Evolutionary conservation across 2,888 invertebrate genomes (phyloP), one percentile per base, ranked within the genome.

Genomic region (Baccha elongata): DNA sequence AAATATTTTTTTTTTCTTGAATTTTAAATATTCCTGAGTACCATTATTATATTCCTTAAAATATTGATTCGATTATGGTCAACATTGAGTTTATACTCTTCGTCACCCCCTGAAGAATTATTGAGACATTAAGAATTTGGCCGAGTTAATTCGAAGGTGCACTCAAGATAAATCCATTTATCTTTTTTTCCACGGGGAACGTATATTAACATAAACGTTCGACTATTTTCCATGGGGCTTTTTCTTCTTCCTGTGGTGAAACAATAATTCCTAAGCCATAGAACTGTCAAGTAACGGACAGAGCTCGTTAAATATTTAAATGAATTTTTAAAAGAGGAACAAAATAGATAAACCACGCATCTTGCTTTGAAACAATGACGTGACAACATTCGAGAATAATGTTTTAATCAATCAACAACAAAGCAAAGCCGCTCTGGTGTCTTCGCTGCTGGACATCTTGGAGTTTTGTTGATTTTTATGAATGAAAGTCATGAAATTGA

Each of bases 251-350:
- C 62, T 62, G 42, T 62, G 48, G 64, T 23, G 40, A 80, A 62
- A 79, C 73, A 42, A 68, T 69, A 79, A 50, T 64, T 52, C 68
- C 68, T 52, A 60, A 58, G 58, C 23, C 52, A 52, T 32, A 13
- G 19, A 74, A 69, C 62, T 69, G 62, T 60, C 58, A 69, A 13
- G 58, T 75, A 81, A 75, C 80, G 80, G 80, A 67, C 44, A 75
- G 42, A 23, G 80, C 75, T 81, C 71, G 65, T 81, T 81, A 81
- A 53, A 71, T 81, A 81, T 81, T 81, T 58, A 81, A 81, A 81
- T 81, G 42, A 64, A 32, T 8, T 32, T 8, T 32, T 32, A 32
- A 79, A 58, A 71, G 53, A 58, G 17, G 53, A 13, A 32, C 15
- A 13, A 65, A 48, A 46, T 62, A 62, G 55, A 80, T 40, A 74